Evolutionary conservation across 1,140 invertebrate species (phyloP).

Genomic region (Melanaphis sacchari): DNA sequence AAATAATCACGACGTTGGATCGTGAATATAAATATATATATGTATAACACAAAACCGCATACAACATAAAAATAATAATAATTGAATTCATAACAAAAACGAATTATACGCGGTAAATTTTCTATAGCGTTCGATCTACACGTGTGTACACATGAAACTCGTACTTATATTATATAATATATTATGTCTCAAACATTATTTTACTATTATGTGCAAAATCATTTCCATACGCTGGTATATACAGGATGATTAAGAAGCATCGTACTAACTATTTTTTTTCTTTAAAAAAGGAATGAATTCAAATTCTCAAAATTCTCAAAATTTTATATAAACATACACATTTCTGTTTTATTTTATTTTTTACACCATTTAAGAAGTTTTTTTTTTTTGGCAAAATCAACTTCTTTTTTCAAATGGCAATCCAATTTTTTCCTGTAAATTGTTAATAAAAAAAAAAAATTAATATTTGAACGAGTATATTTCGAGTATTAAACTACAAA

Average conservation of each 20-base stretch:
- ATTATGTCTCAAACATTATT: neutral
- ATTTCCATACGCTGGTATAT: neutral
- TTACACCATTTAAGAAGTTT: no score
- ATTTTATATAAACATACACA: no score
- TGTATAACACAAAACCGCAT: neutral
- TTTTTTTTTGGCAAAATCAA: no score
- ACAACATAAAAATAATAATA: neutral
- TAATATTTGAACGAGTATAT: neutral
- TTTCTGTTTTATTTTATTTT: no score
- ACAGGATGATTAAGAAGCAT: neutral
- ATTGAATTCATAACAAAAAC: neutral
- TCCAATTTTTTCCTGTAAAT: neutral
- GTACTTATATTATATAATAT: neutral
- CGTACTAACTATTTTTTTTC: neutral
- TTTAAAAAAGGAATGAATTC: neutral
- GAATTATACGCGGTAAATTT: neutral
- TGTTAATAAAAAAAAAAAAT: neutral
- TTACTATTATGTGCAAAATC: neutral
- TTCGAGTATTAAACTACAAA: neutral
- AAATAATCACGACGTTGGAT: slow-evolving; percentile 4
- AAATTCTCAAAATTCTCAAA: no score
- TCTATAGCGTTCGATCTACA: neutral
- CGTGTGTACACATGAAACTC: neutral
- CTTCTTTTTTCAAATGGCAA: no score
- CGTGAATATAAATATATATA: neutral